Evolutionary conservation across 2,797 vertebrate species (phyloP).

Genomic region (Pangasius djambal): DNA sequence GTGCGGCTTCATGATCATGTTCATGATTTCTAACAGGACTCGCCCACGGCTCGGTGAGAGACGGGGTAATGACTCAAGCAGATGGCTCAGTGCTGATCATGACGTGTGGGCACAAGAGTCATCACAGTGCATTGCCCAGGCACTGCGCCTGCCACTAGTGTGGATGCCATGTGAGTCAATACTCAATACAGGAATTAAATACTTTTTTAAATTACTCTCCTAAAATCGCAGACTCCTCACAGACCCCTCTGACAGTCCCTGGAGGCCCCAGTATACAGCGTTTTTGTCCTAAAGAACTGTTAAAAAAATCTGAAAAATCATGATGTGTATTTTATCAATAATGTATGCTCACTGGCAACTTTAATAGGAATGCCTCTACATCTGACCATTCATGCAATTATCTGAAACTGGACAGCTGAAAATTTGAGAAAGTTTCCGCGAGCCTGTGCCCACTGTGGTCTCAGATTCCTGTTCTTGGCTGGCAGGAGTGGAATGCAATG

Average conservation of each 20-base stretch:
- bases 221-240: slow-evolving; percentile 12
- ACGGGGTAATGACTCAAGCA: neutral
- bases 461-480: neutral
- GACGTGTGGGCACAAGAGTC: slow-evolving; percentile 15
- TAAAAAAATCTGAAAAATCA: neutral
- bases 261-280: neutral
- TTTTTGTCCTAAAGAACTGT: neutral
- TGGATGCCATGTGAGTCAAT: slow-evolving; percentile 8
- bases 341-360: neutral
- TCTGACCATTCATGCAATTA: no score
- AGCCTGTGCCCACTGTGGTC: no score
- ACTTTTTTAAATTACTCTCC: slow-evolving; percentile 29
- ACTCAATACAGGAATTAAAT: neutral
- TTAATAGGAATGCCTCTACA: neutral
- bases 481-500: neutral
- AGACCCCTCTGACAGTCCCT: neutral
- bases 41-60: neutral
- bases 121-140: neutral
- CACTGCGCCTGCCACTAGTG: neutral
- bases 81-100: neutral
- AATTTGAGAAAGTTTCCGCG: neutral
- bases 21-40: neutral
- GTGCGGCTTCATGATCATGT: neutral
- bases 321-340: neutral
- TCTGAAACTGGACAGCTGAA: neutral